phyloP scores from a whole-genome alignment of 1,140 invertebrate genomes.

The Plodia interpunctella region DNA sequence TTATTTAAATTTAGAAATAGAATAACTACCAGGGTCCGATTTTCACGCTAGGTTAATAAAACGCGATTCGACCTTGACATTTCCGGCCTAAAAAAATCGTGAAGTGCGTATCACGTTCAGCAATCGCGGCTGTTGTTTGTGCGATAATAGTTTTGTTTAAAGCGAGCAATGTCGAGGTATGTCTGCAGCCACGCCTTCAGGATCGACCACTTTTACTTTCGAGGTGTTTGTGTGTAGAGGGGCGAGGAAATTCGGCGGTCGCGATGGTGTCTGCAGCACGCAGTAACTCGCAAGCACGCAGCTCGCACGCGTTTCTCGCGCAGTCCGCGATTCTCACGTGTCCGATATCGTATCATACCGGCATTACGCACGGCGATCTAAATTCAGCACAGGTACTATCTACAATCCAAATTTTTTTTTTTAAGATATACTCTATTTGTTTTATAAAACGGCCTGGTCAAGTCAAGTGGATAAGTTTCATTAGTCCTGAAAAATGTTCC shows the following conservation, averaged over 20 bases:
- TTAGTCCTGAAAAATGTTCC: too few species aligned
- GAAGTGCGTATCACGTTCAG: constrained; percentile 20
- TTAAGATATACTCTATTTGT: too few species aligned
- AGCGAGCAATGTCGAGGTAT: constrained; percentile 33
- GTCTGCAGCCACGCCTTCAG: constrained; percentile 54
- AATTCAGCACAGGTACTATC: not conserved
- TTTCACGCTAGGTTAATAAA: constrained; percentile 13
- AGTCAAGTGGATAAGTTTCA: too few species aligned
- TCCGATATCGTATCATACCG: not conserved
- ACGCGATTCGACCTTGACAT: constrained; percentile 33
- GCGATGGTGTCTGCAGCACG: constrained; percentile 43
- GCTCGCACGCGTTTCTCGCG: constrained; percentile 35
- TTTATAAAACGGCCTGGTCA: too few species aligned
- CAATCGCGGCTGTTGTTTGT: constrained; percentile 29
- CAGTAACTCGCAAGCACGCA: constrained; percentile 31
- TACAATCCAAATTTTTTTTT: too few species aligned
- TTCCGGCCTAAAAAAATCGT: constrained; percentile 21
- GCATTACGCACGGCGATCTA: not conserved
- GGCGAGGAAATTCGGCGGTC: constrained; percentile 43
- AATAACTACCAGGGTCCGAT: not conserved
- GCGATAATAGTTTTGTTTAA: constrained; percentile 22
- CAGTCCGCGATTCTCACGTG: constrained; percentile 21
- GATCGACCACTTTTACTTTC: constrained; percentile 70
- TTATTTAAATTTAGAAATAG: not conserved
- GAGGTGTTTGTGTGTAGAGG: constrained; percentile 47